A percentile compares a stretch with the other conserved stretches of the same genome.
These are phyloP conservation scores for Prostheceraeus crozeri DNA, from an alignment of 2,888 invertebrate genomes.

Conservation along the genomic window DNA sequence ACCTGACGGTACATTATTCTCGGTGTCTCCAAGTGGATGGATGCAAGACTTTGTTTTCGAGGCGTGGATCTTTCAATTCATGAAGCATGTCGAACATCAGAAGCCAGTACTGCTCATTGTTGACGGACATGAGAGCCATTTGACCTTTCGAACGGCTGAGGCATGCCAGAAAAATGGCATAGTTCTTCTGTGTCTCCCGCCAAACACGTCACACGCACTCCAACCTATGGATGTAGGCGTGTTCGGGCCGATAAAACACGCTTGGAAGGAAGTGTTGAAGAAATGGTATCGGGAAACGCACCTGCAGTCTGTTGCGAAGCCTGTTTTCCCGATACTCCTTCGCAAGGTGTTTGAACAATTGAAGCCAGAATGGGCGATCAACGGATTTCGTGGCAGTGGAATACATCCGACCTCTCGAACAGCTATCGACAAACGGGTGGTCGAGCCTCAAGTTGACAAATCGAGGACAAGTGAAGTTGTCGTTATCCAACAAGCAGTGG, in stretches of 20 bases:
- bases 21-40: constrained; percentile 23
- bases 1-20: constrained; percentile 1
- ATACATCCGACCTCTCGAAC: too few relatives aligned
- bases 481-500: too few relatives aligned
- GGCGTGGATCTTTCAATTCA: background rate
- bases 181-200: constrained; percentile 1
- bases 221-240: constrained; percentile 15
- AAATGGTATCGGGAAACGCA: constrained; percentile 10
- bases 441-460: too few relatives aligned
- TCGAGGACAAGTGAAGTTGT: too few relatives aligned
- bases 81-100: constrained; percentile 14
- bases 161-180: too few relatives aligned
- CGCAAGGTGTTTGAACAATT: too few relatives aligned
- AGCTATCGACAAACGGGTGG: too few relatives aligned
- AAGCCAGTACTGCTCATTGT: constrained; percentile 15
- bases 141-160: background rate
- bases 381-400: too few relatives aligned
- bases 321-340: too few relatives aligned
- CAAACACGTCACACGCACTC: constrained; percentile 2
- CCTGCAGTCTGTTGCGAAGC: background rate
- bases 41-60: constrained; percentile 21
- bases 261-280: constrained; percentile 15
- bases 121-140: constrained; percentile 15
- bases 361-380: too few relatives aligned
- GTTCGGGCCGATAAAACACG: background rate